Base-by-base conservation (phyloP, 2,888 invertebrate species). In the Acanthosepion pharaonis region DNA sequence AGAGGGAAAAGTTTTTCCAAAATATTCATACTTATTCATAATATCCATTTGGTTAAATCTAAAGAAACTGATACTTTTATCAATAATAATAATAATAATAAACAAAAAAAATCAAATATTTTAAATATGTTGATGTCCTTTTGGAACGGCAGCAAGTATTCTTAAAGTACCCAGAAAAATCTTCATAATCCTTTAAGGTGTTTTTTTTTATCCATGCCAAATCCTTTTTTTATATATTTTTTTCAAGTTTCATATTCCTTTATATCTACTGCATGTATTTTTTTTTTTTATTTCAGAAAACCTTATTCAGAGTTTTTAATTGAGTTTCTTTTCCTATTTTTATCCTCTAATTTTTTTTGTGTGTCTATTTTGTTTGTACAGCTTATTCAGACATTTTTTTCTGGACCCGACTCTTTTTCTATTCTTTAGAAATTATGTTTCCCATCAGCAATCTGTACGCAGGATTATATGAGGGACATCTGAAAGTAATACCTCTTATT, bases 51-150 rank as follows among this genome's bases (percentile, higher is more conserved):
- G 78, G 78, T 78, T n/a, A 78, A 78, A 15, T 78, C n/a, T n/a
- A 78, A 78, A 78, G 78, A 78, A n/a, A n/a, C 78, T 78, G n/a
- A n/a, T 78, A 78, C 78, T n/a, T 78, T 78, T 78, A 78, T 11
- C n/a, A 78, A 78, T n/a, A 78, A 78, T 9, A 78, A 28, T 78
- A n/a, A 78, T 28, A n/a, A 78, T n/a, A 78, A 78, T 9, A 78
- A n/a, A n/a, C n/a, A n/a, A n/a, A n/a, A n/a, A n/a, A 78, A 78
- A 78, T 78, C 78, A 78, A 78, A 78, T 78, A 78, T 78, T 78
- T 78, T n/a, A 78, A 78, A 78, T 78, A 78, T 78, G 78, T 78
- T 78, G 78, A 78, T 78, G 78, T 33, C 78, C 78, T 78, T 78
- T 78, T 78, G 78, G n/a, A 78, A n/a, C n/a, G n/a, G 78, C 78